Evolutionary conservation across 2,888 invertebrate species (phyloP).

Genomic region (Macropis europaea): DNA sequence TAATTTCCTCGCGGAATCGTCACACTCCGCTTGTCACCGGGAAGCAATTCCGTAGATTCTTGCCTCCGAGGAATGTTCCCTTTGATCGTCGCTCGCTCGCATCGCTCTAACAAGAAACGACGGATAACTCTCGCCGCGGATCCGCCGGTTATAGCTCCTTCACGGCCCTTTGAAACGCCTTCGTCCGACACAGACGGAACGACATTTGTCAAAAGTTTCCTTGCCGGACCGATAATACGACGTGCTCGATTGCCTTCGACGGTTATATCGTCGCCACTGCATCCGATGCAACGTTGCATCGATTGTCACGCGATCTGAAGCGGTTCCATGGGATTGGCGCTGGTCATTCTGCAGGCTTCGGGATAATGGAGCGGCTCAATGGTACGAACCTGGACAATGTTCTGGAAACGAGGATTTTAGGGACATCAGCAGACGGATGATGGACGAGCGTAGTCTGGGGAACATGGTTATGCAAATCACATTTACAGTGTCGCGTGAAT

Average conservation of each 20-base stretch:
- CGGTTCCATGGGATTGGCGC: slow-evolving; percentile 37
- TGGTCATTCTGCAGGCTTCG: slow-evolving; percentile 38
- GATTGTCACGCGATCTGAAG: not conserved
- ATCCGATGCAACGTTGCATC: not conserved
- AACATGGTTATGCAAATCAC: too few species aligned
- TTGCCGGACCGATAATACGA: slow-evolving; percentile 10
- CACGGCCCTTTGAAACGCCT: slow-evolving; percentile 51
- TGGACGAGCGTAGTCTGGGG: too few species aligned
- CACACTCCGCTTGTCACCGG: slow-evolving; percentile 60
- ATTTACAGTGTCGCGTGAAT: too few species aligned
- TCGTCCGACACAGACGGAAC: slow-evolving; percentile 3
- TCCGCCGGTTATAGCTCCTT: slow-evolving; percentile 37
- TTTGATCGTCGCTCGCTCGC: slow-evolving; percentile 66
- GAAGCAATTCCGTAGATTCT: slow-evolving; percentile 70
- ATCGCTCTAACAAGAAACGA: slow-evolving; percentile 60
- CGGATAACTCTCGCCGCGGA: slow-evolving; percentile 48
- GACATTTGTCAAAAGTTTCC: slow-evolving; percentile 51
- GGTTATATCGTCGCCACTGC: too few species aligned
- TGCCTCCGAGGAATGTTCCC: slow-evolving; percentile 67
- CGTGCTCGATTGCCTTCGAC: slow-evolving; percentile 13
- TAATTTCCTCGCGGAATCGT: slow-evolving; percentile 66
- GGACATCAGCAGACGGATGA: too few species aligned
- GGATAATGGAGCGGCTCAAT: slow-evolving; percentile 24
- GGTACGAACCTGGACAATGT: too few species aligned
- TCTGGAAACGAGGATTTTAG: too few species aligned